Evolutionary conservation across 2,113 vertebrate genomes (phyloP), one percentile per base, ranked within the genome.

Genomic region (Chinchilla lanigera): DNA sequence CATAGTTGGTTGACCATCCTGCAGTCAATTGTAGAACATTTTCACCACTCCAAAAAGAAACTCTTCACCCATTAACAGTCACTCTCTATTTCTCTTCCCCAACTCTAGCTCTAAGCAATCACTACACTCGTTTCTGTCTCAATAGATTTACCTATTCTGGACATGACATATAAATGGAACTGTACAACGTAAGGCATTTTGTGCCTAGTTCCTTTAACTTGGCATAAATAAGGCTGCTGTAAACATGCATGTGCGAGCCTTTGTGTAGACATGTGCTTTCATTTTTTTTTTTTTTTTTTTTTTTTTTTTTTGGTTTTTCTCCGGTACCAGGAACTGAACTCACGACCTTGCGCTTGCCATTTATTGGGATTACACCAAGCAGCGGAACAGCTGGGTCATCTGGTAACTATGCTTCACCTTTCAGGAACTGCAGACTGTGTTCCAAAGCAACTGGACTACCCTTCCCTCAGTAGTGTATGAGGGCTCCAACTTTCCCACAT

Each of bases 11-110:
- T 56, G 47, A 50, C 33, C 44, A 84, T 61, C 35, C 26, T 44
- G 60, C 6, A 19, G 24, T 71, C 47, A 86, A 12, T 86, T 54
- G 77, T 38, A 77, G 69, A 92, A 61, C n/a, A 63, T 81, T 82
- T 71, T 86, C 61, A 95, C 67, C 63, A 89, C 24, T 78, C 54
- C 52, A 35, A 71, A 96, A 84, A 52, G n/a, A 94, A 75, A 83
- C 38, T 9, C 20, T 80, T 61, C 58, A 69, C 6, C 22, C 10
- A 28, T 50, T 35, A 41, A 50, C 30, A 89, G 14, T 83, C 50
- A 92, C 52, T 89, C 56, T 26, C n/a, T 63, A 61, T 63, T 50
- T 89, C 65, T 56, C 16, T 33, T 85, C 38, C 61, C 41, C 10
- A n/a, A 24, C 44, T 26, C 44, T 7, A 47, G 54, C 38, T 47